Percentiles rank a stretch among this genome's conserved stretches.
Evolutionary conservation across 2,888 invertebrate species (phyloP).

Genomic region (Seira sanloemensis): DNA sequence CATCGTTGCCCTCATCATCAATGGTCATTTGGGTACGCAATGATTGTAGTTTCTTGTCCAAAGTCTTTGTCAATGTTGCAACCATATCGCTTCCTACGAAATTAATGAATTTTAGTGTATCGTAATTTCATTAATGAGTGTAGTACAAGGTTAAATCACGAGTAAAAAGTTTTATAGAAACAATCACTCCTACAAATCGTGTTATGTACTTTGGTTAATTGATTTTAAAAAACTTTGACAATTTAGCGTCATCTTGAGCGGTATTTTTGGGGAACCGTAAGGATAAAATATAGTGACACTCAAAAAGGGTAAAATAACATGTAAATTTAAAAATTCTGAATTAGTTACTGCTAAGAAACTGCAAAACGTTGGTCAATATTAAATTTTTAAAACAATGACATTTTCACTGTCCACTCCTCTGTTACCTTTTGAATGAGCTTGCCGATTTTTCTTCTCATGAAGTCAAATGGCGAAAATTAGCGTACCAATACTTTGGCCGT

Average conservation of each 20-base stretch:
- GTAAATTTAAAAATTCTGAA: neutral
- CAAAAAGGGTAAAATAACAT: no score
- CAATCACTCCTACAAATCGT: neutral
- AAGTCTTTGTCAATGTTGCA: slow-evolving; percentile 88
- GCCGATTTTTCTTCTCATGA: slow-evolving; percentile 53
- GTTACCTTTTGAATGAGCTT: neutral
- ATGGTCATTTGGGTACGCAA: slow-evolving; percentile 77
- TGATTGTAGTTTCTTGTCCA: slow-evolving; percentile 88
- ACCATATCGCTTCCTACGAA: slow-evolving; percentile 87
- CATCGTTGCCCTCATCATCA: neutral
- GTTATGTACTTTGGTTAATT: neutral
- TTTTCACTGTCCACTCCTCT: neutral
- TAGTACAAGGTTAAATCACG: no score
- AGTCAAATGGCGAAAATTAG: slow-evolving; percentile 72
- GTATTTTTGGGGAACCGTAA: no score
- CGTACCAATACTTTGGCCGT: slow-evolving; percentile 70
- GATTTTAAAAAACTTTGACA: no score
- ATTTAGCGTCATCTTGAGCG: no score
- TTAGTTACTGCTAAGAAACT: neutral
- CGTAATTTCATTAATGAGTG: neutral
- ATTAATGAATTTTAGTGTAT: slow-evolving; percentile 14
- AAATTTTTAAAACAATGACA: neutral
- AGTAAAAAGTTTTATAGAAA: neutral
- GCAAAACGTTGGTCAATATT: neutral
- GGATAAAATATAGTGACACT: no score